Conservation (phyloP, 2,888 invertebrate genomes). For the Sipha maydis region DNA sequence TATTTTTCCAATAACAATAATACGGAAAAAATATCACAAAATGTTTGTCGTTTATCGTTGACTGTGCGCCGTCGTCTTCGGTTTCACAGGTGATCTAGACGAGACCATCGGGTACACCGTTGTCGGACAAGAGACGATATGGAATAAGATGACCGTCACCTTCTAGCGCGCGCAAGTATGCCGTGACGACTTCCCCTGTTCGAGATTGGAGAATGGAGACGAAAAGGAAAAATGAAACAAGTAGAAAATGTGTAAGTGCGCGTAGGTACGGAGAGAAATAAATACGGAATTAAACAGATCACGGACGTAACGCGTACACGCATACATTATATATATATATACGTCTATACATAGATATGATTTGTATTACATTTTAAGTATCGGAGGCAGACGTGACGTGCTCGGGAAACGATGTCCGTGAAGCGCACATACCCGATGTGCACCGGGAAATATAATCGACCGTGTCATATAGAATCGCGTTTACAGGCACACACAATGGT, state of each 20-base stretch:
- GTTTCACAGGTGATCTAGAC: neutral
- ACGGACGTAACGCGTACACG: neutral
- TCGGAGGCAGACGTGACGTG: slow-evolving; percentile 23
- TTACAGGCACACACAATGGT: slow-evolving; percentile 18
- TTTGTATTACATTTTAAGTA: neutral
- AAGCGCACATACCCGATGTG: neutral
- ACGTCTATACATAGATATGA: no score
- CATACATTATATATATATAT: no score
- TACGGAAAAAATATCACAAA: no score
- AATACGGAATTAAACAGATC: slow-evolving; percentile 15
- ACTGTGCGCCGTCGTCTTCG: neutral
- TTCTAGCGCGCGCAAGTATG: no score
- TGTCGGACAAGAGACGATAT: no score
- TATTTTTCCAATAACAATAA: no score
- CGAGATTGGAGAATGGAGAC: no score
- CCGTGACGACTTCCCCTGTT: no score
- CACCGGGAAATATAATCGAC: slow-evolving; percentile 46
- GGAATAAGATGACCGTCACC: no score
- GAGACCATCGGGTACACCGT: no score
- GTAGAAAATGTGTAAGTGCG: neutral
- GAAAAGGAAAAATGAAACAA: no score
- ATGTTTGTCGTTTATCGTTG: no score
- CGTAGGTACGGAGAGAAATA: neutral
- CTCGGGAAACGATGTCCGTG: slow-evolving; percentile 20
- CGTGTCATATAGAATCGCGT: slow-evolving; percentile 49